Evolutionary conservation across 2,888 invertebrate genomes (phyloP).

Genomic region (Drosophila atroscutellata): DNA sequence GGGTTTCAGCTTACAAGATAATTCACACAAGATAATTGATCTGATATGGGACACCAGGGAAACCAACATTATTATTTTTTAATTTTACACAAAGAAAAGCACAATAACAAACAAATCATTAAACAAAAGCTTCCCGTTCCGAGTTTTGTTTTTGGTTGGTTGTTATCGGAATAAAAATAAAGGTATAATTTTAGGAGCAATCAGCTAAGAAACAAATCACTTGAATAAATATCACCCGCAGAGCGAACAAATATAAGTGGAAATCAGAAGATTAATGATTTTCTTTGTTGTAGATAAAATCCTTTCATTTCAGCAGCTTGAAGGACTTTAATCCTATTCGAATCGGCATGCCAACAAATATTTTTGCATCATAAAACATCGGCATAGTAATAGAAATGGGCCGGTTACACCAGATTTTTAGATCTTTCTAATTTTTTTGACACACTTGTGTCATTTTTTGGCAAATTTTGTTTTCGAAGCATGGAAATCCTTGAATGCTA

Average conservation of each 20-base stretch:
- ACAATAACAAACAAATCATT: neutral
- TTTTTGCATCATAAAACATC: neutral
- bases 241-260: neutral
- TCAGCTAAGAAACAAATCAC: neutral
- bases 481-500: too few relatives aligned
- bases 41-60: neutral
- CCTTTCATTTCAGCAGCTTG: neutral
- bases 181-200: neutral
- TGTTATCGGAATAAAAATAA: neutral
- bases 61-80: neutral
- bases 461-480: too few relatives aligned
- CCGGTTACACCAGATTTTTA: too few relatives aligned
- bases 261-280: neutral
- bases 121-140: neutral
- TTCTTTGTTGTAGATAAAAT: neutral
- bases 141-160: neutral
- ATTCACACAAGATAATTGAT: neutral
- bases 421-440: too few relatives aligned
- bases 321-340: neutral
- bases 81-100: neutral
- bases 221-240: neutral
- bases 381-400: neutral
- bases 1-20: neutral
- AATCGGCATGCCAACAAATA: neutral
- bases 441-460: too few relatives aligned